Conservation (phyloP, 2,113 vertebrate genomes). For the Esox niger region DNA sequence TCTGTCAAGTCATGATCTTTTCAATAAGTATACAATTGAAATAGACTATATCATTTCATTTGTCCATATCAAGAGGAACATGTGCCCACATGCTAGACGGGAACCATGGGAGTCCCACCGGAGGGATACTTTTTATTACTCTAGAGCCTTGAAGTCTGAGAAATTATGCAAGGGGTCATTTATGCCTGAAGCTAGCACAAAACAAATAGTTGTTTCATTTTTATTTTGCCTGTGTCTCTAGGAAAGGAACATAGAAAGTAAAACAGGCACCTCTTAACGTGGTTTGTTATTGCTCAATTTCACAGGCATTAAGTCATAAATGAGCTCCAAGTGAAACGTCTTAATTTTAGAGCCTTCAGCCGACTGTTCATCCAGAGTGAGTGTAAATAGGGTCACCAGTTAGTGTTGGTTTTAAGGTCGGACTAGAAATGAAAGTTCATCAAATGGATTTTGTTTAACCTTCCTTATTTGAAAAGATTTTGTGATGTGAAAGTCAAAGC, state of each 20-base stretch:
- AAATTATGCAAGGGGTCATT: constrained; percentile 55
- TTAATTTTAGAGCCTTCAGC: constrained; percentile 52
- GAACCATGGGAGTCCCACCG: constrained; percentile 50
- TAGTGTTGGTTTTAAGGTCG: constrained; percentile 21
- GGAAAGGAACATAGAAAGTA: constrained; percentile 19
- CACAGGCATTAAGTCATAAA: constrained; percentile 17
- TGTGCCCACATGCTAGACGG: constrained; percentile 36
- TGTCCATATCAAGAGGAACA: background rate
- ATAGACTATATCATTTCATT: background rate
- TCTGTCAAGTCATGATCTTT: background rate
- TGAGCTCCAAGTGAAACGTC: constrained; percentile 10
- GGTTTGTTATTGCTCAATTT: constrained; percentile 41
- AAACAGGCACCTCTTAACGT: constrained; percentile 46
- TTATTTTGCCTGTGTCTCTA: constrained; percentile 31
- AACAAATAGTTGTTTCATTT: constrained; percentile 65
- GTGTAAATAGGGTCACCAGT: constrained; percentile 31
- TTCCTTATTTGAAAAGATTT: background rate
- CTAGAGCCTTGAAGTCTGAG: constrained; percentile 64
- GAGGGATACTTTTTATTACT: constrained; percentile 37
- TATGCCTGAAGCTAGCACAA: constrained; percentile 56
- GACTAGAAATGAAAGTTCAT: constrained; percentile 12
- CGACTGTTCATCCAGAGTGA: constrained; percentile 37
- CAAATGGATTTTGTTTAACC: background rate
- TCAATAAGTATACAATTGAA: background rate
- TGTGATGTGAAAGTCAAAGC: background rate